phyloP scores from a whole-genome alignment of 2,113 vertebrate genomes.

The Saguinus midas region DNA sequence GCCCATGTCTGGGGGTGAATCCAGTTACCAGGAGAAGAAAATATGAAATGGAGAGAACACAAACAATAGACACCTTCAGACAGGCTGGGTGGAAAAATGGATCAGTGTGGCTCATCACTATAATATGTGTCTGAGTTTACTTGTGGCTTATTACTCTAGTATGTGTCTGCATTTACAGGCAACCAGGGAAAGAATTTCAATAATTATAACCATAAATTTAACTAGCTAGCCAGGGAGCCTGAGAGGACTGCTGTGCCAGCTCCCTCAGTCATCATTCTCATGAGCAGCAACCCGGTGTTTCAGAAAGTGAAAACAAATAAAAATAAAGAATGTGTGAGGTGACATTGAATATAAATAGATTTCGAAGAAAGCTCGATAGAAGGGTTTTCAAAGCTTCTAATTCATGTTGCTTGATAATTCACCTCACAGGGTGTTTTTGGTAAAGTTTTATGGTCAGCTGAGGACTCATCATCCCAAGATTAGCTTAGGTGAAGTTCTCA shows the following conservation, averaged over 20 bases:
- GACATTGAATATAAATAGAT: not conserved
- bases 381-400: not conserved
- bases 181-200: not conserved
- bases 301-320: not conserved
- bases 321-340: not conserved
- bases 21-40: not conserved
- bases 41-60: not conserved
- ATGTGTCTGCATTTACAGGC: not conserved
- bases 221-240: not conserved
- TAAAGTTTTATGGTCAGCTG: not conserved
- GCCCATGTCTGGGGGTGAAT: not conserved
- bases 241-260: not conserved
- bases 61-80: not conserved
- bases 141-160: not conserved
- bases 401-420: not conserved
- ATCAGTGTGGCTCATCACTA: not conserved
- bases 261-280: not conserved
- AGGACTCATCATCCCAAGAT: not conserved
- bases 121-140: not conserved
- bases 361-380: not conserved
- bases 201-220: not conserved
- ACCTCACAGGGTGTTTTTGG: not conserved
- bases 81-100: rapidly evolving
- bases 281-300: not conserved
- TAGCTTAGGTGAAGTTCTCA: not conserved